Evolutionary conservation across 2,113 vertebrate species (phyloP).

Genomic region (Gallinago media): DNA sequence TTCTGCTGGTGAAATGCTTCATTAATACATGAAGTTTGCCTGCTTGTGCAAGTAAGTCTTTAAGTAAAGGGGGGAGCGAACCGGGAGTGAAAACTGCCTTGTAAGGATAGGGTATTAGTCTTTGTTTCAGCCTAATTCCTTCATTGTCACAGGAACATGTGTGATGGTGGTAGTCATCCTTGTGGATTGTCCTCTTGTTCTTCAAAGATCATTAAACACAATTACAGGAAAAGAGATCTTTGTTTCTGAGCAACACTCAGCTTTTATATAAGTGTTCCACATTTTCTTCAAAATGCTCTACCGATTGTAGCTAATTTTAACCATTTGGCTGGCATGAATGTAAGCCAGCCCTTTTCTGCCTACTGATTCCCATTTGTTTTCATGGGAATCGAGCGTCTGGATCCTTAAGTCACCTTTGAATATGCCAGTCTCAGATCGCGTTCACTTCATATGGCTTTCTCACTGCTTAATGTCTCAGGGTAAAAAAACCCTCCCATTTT

Average conservation of each 20-base stretch:
- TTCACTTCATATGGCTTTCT: not conserved
- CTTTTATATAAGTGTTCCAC: conserved; percentile 65
- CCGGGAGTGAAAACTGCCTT: conserved; percentile 38
- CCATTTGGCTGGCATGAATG: conserved; percentile 17
- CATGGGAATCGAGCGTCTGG: conserved; percentile 18
- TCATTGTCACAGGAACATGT: conserved; percentile 55
- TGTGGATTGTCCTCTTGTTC: conserved; percentile 58
- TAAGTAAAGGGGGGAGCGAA: not conserved
- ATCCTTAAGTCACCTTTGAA: conserved; percentile 56
- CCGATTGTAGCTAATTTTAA: conserved; percentile 54
- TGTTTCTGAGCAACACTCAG: conserved; percentile 42
- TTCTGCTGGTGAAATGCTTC: not conserved
- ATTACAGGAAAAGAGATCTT: conserved; percentile 61
- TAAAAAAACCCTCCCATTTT: conserved; percentile 19
- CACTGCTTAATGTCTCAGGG: not conserved
- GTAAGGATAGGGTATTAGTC: not conserved
- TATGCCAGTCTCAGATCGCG: not conserved
- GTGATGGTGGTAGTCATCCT: conserved; percentile 56
- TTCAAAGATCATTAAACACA: conserved; percentile 62
- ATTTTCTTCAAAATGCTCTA: conserved; percentile 49
- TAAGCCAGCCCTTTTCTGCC: conserved; percentile 18
- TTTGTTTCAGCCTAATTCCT: conserved; percentile 44
- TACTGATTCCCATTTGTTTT: conserved; percentile 40
- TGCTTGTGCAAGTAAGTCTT: not conserved
- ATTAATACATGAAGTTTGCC: not conserved